Conservation (phyloP, 2,888 invertebrate genomes). For the Desoria tigrina region DNA sequence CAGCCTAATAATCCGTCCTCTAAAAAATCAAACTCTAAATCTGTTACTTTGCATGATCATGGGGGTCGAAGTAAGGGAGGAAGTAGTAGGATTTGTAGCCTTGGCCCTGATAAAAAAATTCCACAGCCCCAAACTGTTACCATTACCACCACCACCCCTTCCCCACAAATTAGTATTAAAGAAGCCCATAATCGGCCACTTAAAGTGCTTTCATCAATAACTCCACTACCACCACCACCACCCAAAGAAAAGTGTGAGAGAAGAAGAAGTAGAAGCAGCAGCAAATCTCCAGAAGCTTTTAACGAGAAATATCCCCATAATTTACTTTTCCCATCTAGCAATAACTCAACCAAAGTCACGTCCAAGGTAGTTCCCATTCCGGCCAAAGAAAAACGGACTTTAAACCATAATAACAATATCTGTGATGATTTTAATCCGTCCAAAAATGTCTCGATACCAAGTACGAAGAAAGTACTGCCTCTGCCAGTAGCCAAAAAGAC, state of each 20-base stretch:
- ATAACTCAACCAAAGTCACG: slow-evolving; percentile 17
- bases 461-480: no score
- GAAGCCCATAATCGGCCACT: slow-evolving; percentile 36
- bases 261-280: slow-evolving; percentile 18
- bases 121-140: neutral
- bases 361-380: slow-evolving; percentile 27
- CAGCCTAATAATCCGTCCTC: neutral
- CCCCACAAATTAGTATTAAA: slow-evolving; percentile 26
- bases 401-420: no score
- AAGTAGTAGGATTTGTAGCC: no score
- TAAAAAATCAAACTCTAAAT: slow-evolving; percentile 15
- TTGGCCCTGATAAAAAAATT: no score
- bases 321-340: neutral
- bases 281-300: slow-evolving; percentile 14
- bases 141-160: neutral
- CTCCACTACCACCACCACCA: no score
- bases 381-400: neutral
- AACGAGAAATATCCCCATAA: slow-evolving; percentile 32
- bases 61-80: neutral
- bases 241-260: slow-evolving; percentile 17
- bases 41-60: slow-evolving; percentile 10
- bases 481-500: no score
- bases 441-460: neutral
- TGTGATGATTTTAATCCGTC: no score
- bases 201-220: slow-evolving; percentile 22